Percentiles rank a stretch among this genome's conserved stretches.
phyloP scores from a whole-genome alignment of 1,140 invertebrate species.

The Papilio glaucus region DNA sequence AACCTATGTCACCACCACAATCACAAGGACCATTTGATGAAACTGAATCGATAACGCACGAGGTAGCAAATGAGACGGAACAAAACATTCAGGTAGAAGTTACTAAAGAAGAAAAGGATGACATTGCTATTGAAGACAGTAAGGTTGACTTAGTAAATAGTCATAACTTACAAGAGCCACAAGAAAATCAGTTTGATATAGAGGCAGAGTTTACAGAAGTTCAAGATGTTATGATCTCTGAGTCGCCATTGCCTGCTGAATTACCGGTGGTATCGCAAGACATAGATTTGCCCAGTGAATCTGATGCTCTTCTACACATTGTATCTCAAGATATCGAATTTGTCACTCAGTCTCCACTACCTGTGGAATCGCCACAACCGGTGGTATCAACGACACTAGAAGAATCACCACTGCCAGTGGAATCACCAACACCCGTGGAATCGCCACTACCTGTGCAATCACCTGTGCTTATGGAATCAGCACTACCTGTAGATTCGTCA shows the following conservation, averaged over 20 bases:
- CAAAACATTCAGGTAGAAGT: conserved; percentile 38
- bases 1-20: background rate
- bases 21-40: background rate
- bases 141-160: conserved; percentile 36
- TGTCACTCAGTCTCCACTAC: conserved; percentile 3
- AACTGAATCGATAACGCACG: background rate
- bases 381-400: conserved; percentile 18
- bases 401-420: conserved; percentile 39
- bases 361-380: conserved; percentile 32
- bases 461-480: conserved; percentile 38
- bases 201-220: conserved; percentile 41
- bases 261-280: conserved; percentile 48
- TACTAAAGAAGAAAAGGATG: conserved; percentile 48
- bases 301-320: conserved; percentile 1
- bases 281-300: conserved; percentile 2
- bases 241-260: conserved; percentile 40
- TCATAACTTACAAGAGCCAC: conserved; percentile 42
- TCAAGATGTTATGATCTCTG: conserved; percentile 37
- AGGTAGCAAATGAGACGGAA: background rate
- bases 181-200: conserved; percentile 51
- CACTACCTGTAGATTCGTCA: conserved; percentile 40
- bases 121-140: conserved; percentile 35
- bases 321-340: conserved; percentile 10
- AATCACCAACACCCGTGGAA: conserved; percentile 40
- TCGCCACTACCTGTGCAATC: conserved; percentile 41